Percentiles rank a stretch among this genome's conserved stretches.
phyloP scores from a whole-genome alignment of 2,888 invertebrate genomes.

The Amphipyra tragopoginis region DNA sequence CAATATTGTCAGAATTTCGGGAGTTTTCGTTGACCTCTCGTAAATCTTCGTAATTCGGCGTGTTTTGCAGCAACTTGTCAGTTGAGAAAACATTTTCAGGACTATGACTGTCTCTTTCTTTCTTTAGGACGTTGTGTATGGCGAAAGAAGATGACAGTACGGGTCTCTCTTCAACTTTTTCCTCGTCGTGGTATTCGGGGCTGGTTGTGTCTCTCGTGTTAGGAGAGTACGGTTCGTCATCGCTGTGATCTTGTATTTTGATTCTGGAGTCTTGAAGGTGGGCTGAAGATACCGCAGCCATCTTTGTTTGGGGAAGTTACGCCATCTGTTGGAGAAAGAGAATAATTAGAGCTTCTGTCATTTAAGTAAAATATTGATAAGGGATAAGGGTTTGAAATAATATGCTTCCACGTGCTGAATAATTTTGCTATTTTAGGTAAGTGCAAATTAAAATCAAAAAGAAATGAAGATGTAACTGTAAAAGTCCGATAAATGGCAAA shows the following conservation, averaged over 20 bases:
- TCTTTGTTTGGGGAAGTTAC: constrained; percentile 72
- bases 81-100: constrained; percentile 88
- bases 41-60: constrained; percentile 80
- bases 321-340: constrained; percentile 78
- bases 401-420: too few relatives aligned
- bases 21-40: constrained; percentile 66
- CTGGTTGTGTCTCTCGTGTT: constrained; percentile 81
- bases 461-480: too few relatives aligned
- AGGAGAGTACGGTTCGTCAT: constrained; percentile 85
- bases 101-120: constrained; percentile 83
- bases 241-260: constrained; percentile 85
- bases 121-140: constrained; percentile 87
- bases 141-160: constrained; percentile 83
- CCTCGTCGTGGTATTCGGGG: constrained; percentile 82
- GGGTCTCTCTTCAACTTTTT: constrained; percentile 76
- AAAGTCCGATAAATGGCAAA: too few relatives aligned
- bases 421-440: too few relatives aligned
- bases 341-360: neutral
- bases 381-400: too few relatives aligned
- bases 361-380: neutral
- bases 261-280: constrained; percentile 80
- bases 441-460: too few relatives aligned
- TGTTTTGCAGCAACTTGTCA: constrained; percentile 83
- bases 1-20: constrained; percentile 72
- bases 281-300: constrained; percentile 87